Conservation (phyloP, 1,140 invertebrate genomes). For the Laupala kohalensis region DNA sequence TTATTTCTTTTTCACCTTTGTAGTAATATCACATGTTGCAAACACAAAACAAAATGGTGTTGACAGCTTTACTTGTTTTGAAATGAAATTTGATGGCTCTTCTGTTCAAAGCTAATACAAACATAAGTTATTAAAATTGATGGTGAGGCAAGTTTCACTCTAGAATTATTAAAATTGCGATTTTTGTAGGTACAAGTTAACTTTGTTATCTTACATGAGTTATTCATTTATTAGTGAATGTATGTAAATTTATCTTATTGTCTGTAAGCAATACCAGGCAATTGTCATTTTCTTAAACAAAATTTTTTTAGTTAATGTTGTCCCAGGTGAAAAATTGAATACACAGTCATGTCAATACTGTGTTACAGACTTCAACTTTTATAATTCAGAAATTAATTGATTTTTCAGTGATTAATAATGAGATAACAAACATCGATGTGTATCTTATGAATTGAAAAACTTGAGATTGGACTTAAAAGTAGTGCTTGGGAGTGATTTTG, state of each 20-base stretch:
- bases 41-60: too few species aligned
- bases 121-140: background rate
- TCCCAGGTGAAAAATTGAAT: too few species aligned
- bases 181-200: background rate
- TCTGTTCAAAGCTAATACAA: background rate
- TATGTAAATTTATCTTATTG: background rate
- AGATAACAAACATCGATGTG: background rate
- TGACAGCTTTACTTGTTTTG: background rate
- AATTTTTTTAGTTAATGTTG: too few species aligned
- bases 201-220: background rate
- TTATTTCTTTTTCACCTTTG: too few species aligned
- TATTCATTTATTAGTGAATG: background rate
- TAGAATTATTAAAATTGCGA: background rate
- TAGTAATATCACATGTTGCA: too few species aligned
- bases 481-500: too few species aligned
- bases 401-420: background rate
- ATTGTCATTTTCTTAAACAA: background rate
- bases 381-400: background rate
- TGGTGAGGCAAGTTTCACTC: background rate
- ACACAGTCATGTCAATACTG: background rate
- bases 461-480: too few species aligned
- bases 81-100: background rate
- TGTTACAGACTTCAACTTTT: too few species aligned
- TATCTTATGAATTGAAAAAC: too few species aligned
- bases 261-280: background rate